phyloP scores from a whole-genome alignment of 2,113 vertebrate genomes.

The Mohoua ochrocephala region DNA sequence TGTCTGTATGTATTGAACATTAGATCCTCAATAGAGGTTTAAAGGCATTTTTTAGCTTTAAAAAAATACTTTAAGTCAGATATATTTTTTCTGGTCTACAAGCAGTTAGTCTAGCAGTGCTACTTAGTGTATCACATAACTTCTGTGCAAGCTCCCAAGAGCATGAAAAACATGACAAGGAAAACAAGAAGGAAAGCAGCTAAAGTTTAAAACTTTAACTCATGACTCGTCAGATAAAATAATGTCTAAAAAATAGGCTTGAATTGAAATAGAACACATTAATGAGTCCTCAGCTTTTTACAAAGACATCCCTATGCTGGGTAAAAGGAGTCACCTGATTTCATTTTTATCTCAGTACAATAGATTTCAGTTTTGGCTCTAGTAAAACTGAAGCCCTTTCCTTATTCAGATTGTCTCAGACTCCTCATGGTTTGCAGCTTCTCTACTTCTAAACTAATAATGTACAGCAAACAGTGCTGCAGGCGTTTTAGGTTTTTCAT shows the following conservation, averaged over 20 bases:
- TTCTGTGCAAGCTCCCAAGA: not conserved
- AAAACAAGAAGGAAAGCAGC: not conserved
- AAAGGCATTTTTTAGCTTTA: not conserved
- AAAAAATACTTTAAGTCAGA: not conserved
- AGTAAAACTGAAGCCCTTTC: not conserved
- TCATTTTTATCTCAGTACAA: not conserved
- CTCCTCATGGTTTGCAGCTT: constrained; percentile 12
- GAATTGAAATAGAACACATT: not conserved
- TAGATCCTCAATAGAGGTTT: not conserved
- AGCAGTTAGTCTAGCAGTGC: not conserved
- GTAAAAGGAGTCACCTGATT: not conserved
- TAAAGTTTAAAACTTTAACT: not conserved
- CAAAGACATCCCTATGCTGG: not conserved
- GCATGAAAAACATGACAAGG: not conserved
- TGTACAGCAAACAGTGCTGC: constrained; percentile 39
- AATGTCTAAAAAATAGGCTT: not conserved
- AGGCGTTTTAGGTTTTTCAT: constrained; percentile 52
- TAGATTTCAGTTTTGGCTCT: not conserved
- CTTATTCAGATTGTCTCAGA: not conserved
- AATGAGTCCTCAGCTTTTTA: not conserved
- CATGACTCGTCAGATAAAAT: not conserved
- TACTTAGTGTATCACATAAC: not conserved
- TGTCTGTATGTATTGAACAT: not conserved
- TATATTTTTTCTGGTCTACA: not conserved
- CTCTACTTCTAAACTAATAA: constrained; percentile 37